phyloP scores from a whole-genome alignment of 2,888 invertebrate species.

The Maniola hyperantus region DNA sequence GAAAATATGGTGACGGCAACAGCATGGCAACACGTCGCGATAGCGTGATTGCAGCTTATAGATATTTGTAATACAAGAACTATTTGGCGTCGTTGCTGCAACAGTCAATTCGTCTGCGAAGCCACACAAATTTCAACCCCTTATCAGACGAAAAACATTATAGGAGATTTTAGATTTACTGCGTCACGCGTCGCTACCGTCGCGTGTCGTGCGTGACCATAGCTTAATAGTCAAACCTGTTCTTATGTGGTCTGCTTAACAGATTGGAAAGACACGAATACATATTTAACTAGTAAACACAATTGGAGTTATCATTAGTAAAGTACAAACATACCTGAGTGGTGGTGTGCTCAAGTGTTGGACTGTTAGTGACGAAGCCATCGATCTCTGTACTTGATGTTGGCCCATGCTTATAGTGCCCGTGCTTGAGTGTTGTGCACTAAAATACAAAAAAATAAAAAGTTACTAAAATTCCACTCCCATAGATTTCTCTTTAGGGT shows the following conservation, averaged over 20 bases:
- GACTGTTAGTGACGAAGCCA: conserved; percentile 75
- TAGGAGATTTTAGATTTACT: too few relatives aligned
- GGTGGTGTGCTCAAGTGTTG: conserved; percentile 75
- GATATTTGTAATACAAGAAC: too few relatives aligned
- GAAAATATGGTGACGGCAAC: too few relatives aligned
- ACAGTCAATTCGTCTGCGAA: too few relatives aligned
- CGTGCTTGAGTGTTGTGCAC: conserved; percentile 67
- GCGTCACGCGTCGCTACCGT: neutral
- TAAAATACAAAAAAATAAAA: conserved; percentile 36
- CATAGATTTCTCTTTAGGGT: neutral
- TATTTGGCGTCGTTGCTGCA: too few relatives aligned
- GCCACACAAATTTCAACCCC: too few relatives aligned
- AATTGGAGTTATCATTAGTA: neutral
- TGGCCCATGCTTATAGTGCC: conserved; percentile 64
- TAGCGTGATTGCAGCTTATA: too few relatives aligned
- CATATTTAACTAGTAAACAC: neutral
- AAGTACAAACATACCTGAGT: conserved; percentile 53
- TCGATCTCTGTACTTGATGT: conserved; percentile 71
- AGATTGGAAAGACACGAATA: conserved; percentile 9
- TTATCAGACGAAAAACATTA: too few relatives aligned
- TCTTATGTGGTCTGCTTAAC: neutral
- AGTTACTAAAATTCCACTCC: neutral
- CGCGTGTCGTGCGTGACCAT: conserved; percentile 1
- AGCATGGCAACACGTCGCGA: too few relatives aligned
- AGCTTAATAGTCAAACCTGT: conserved; percentile 1